Conservation (phyloP, 2,113 vertebrate species). For the Sinosuthora webbiana region DNA sequence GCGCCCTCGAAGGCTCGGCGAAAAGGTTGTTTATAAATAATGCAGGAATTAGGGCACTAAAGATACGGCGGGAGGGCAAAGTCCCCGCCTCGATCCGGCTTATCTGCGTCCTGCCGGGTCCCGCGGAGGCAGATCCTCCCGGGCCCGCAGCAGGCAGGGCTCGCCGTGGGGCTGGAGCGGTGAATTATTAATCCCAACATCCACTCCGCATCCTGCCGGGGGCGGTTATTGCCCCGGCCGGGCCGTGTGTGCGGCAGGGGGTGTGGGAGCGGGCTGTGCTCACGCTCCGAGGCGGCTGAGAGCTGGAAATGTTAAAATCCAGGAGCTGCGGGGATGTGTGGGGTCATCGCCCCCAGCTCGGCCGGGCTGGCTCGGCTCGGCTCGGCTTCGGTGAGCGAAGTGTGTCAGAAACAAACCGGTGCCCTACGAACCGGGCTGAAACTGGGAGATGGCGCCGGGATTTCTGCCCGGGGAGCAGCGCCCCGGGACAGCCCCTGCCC, state of each 20-base stretch:
- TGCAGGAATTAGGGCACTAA: not conserved
- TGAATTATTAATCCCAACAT: slow-evolving; percentile 12
- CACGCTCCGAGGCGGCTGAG: accelerated
- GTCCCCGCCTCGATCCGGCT: not conserved
- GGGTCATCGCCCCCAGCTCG: not conserved
- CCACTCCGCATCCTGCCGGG: not conserved
- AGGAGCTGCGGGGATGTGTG: not conserved
- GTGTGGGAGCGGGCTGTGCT: not conserved
- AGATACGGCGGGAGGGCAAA: not conserved
- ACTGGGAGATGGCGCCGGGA: accelerated
- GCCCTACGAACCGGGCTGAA: accelerated
- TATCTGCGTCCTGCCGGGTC: not conserved
- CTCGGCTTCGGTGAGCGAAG: not conserved
- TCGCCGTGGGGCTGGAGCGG: not conserved
- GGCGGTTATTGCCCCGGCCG: not conserved
- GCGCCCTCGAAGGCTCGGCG: not conserved
- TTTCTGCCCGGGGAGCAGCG: not conserved
- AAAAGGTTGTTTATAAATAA: not conserved
- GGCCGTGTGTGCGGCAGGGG: not conserved
- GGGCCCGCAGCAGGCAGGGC: not conserved
- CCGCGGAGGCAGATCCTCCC: not conserved
- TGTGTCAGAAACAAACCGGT: accelerated
- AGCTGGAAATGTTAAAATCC: not conserved
- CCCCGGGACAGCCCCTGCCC: accelerated
- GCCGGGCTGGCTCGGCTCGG: too few species aligned